A percentile compares a stretch with the other conserved stretches of the same genome.
Conservation (phyloP, 2,888 invertebrate genomes). For the Ennomos fuscantarius region DNA sequence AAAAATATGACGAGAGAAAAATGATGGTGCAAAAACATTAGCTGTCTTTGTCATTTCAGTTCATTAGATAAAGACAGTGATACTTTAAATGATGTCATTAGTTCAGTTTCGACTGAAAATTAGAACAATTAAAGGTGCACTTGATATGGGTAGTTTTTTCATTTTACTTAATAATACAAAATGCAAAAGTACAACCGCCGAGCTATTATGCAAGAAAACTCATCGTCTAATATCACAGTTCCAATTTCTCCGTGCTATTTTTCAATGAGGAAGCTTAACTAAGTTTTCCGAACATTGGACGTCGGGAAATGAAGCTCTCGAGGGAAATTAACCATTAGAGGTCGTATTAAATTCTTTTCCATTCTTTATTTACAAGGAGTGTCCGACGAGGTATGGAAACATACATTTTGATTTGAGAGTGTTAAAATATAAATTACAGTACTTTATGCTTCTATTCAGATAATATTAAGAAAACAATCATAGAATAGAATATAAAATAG, state of each 20-base stretch:
- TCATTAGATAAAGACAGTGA: too few relatives aligned
- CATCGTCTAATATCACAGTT: slow-evolving; percentile 23
- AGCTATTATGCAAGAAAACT: slow-evolving; percentile 12
- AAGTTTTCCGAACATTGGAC: slow-evolving; percentile 54
- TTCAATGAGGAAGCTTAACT: slow-evolving; percentile 53
- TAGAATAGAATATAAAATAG: too few relatives aligned
- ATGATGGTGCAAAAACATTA: too few relatives aligned
- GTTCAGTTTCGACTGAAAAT: too few relatives aligned
- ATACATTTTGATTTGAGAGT: slow-evolving; percentile 40
- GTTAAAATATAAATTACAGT: slow-evolving; percentile 16
- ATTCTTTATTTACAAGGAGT: slow-evolving; percentile 62
- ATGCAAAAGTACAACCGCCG: neutral
- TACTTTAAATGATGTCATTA: too few relatives aligned
- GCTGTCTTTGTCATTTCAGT: too few relatives aligned
- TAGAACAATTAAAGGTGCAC: too few relatives aligned
- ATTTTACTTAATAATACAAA: too few relatives aligned
- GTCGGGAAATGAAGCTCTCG: slow-evolving; percentile 69
- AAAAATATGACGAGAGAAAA: too few relatives aligned
- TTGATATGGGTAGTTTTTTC: too few relatives aligned
- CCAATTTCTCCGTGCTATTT: slow-evolving; percentile 50
- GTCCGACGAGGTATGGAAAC: slow-evolving; percentile 36
- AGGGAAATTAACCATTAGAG: slow-evolving; percentile 77
- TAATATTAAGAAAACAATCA: too few relatives aligned
- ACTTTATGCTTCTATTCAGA: too few relatives aligned
- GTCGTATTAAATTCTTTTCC: slow-evolving; percentile 70